Evolutionary conservation across 2,888 invertebrate species (phyloP), one percentile per base, ranked within the genome.

Genomic region (Clusia tigrina): DNA sequence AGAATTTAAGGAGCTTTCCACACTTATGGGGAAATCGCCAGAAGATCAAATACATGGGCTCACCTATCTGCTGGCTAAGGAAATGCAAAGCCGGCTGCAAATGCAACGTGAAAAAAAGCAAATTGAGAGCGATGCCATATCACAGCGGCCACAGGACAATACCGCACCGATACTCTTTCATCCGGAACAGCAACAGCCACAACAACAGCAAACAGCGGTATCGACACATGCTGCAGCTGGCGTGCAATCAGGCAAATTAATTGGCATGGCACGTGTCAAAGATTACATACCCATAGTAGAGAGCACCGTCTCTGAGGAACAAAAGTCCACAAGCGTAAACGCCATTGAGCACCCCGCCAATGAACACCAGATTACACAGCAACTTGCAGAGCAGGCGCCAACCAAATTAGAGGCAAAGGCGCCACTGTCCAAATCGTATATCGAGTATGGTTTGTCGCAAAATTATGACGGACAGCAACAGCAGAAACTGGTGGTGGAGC

Each of bases 1-100:
- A 0, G 81, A 81, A 53, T 82, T 81, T 56, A 74, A 76, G 9
- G 85, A 85, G n/a, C 73, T 87, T 1, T 84, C 83, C 48, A 79
- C 85, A 1, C 72, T 87, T 6, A 76, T 87, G 26, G 87, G 86
- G 18, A 85, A 86, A 74, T 81, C 84, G 1, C 86, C 86, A 0
- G 80, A 81, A 6, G 82, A 84, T 60, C 87, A 87, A 75, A 79
- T 87, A 20, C 81, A 86, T 69, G 87, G 86, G 1, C 76, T 87
- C 1, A 84, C 85, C 51, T 83, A 85, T 62, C 71, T 87, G 2
- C 69, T 87, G 51, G 80, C 81, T 57, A 81, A 82, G 57, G 81
- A 81, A 62, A 80, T 81, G 79, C 80, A 78, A 68, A 67, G 72
- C 15, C 75, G 78, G 59, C 62, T 78, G 46, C 74, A 76, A 18